A percentile compares a stretch with the other conserved stretches of the same genome.
These are phyloP conservation scores for Xiphophorus hellerii DNA, from an alignment of 2,113 vertebrate genomes.

Conservation along the genomic window DNA sequence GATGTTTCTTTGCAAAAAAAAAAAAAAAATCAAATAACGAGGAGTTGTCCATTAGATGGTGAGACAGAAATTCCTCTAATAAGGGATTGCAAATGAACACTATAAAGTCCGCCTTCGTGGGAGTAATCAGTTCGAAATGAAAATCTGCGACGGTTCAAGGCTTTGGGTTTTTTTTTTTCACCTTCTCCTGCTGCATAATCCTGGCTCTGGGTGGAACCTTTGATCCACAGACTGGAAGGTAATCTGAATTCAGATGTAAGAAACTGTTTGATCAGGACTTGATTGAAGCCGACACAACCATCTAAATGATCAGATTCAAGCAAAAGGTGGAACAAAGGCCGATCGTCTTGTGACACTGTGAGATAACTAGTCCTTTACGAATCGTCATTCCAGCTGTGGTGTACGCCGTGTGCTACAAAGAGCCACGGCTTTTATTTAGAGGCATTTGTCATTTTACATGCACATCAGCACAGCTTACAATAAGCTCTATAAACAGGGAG, in stretches of 20 bases:
- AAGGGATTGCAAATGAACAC: slow-evolving; percentile 21
- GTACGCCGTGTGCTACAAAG: slow-evolving; percentile 1
- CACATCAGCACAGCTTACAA: slow-evolving; percentile 29
- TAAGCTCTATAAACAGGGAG: slow-evolving; percentile 6
- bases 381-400: slow-evolving; percentile 1
- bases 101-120: slow-evolving; percentile 10
- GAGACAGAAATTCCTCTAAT: not conserved
- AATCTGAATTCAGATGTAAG: slow-evolving; percentile 53
- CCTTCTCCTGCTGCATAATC: slow-evolving; percentile 44
- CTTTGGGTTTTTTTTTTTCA: slow-evolving; percentile 26
- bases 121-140: slow-evolving; percentile 36
- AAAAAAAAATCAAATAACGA: slow-evolving; percentile 12
- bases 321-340: slow-evolving; percentile 30
- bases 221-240: slow-evolving; percentile 50
- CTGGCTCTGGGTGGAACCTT: slow-evolving; percentile 39
- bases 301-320: slow-evolving; percentile 33
- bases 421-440: slow-evolving; percentile 4
- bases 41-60: not conserved
- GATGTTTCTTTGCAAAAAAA: slow-evolving; percentile 19
- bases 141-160: slow-evolving; percentile 41
- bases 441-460: slow-evolving; percentile 42
- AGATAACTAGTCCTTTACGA: slow-evolving; percentile 24
- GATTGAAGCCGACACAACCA: slow-evolving; percentile 45
- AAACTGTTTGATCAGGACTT: slow-evolving; percentile 52
- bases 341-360: slow-evolving; percentile 9